A percentile compares a stretch with the other conserved stretches of the same genome.
phyloP scores from a whole-genome alignment of 1,140 invertebrate species.

The Coelopa frigida region DNA sequence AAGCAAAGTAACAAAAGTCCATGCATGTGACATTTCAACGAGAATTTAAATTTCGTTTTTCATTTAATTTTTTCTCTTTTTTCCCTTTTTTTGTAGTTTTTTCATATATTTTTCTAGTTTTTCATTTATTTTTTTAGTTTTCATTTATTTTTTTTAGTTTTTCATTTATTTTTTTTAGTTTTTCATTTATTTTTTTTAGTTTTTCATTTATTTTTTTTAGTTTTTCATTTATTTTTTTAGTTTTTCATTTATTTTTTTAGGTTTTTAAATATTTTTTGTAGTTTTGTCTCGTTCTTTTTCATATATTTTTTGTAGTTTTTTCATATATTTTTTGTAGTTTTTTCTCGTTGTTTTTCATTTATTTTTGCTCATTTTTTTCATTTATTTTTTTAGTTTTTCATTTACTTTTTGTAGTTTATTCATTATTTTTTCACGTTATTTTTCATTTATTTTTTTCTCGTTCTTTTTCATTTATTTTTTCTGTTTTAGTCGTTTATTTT shows the following conservation, averaged over 20 bases:
- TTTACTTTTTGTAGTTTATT: too few species aligned
- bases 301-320: not conserved
- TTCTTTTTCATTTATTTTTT: conserved; percentile 1
- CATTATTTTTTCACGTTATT: not conserved
- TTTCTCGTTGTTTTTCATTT: not conserved
- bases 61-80: too few species aligned
- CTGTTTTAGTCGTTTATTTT: not conserved
- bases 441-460: conserved; percentile 1
- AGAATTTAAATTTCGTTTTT: too few species aligned
- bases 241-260: not conserved
- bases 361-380: not conserved
- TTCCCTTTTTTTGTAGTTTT: too few species aligned
- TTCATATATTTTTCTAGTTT: too few species aligned
- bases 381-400: not conserved
- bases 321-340: conserved; percentile 5
- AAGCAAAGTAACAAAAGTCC: too few species aligned
- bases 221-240: not conserved
- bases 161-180: too few species aligned
- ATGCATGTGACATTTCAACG: too few species aligned
- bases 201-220: not conserved
- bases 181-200: not conserved
- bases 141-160: too few species aligned
- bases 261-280: not conserved
- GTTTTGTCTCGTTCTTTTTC: not conserved
- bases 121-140: too few species aligned